Conservation (phyloP, 2,113 vertebrate species). For the Atlantisia rogersi region DNA sequence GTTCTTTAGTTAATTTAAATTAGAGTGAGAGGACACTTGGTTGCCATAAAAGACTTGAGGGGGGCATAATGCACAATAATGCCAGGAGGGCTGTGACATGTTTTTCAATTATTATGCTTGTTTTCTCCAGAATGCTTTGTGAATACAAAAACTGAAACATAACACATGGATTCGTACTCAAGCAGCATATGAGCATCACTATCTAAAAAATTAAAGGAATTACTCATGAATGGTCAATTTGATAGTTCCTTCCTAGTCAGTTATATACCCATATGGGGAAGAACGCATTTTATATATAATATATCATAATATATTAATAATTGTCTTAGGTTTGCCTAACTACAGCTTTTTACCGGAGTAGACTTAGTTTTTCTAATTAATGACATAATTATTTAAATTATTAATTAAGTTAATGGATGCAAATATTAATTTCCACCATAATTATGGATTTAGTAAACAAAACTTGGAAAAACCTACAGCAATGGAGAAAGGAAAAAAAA, state of each 20-base stretch:
- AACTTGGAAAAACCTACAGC: neutral
- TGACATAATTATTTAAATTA: neutral
- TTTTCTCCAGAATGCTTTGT: neutral
- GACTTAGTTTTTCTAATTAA: neutral
- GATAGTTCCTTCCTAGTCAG: neutral
- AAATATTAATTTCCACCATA: neutral
- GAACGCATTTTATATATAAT: neutral
- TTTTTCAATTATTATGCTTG: neutral
- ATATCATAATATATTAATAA: neutral
- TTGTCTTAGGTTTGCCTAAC: neutral
- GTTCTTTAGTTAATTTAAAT: conserved; percentile 26
- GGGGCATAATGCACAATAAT: neutral
- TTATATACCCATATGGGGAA: neutral
- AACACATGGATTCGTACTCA: neutral
- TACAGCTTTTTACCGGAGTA: neutral
- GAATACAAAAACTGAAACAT: neutral
- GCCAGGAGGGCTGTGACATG: neutral
- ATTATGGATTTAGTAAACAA: neutral
- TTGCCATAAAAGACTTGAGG: neutral
- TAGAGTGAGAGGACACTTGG: neutral
- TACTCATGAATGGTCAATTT: neutral
- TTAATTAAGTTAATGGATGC: neutral
- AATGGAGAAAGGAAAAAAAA: neutral
- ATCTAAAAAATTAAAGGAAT: neutral
- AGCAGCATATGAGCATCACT: neutral